Conservation (phyloP, 2,888 invertebrate genomes). For the Xanthia icteritia region DNA sequence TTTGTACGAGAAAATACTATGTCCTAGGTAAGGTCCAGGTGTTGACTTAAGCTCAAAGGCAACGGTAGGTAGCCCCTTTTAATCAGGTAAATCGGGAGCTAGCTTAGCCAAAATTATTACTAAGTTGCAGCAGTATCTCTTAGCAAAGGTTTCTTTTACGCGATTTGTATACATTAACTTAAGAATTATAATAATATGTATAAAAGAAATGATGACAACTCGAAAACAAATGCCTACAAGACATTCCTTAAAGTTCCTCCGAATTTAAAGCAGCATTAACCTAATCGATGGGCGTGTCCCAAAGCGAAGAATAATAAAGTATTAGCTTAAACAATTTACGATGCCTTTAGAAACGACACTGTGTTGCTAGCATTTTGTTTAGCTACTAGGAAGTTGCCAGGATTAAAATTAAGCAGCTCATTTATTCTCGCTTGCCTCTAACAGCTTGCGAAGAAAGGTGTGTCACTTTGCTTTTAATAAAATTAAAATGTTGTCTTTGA, state of each 20-base stretch:
- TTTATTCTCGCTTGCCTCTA: slow-evolving; percentile 38
- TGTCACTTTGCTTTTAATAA: slow-evolving; percentile 29
- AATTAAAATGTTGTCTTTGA: slow-evolving; percentile 20
- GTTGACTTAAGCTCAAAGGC: no score
- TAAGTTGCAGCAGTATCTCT: no score
- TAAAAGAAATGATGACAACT: background rate
- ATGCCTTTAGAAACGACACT: slow-evolving; percentile 1
- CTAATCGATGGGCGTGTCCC: slow-evolving; percentile 36
- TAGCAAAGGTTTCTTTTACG: no score
- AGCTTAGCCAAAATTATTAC: no score
- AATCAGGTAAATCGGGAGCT: no score
- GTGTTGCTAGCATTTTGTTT: slow-evolving; percentile 29
- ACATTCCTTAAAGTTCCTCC: background rate
- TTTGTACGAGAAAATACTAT: background rate
- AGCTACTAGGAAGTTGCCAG: slow-evolving; percentile 41
- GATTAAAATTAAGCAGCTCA: slow-evolving; percentile 54
- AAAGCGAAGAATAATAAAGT: slow-evolving; percentile 33
- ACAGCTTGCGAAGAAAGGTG: slow-evolving; percentile 41
- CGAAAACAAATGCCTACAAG: background rate
- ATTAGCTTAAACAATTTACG: slow-evolving; percentile 51
- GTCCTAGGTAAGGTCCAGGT: no score
- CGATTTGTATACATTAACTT: no score
- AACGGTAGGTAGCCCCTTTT: no score
- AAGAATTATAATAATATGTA: no score
- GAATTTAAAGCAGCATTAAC: slow-evolving; percentile 36